Evolutionary conservation across 2,888 invertebrate genomes (phyloP), one percentile per base, ranked within the genome.

Genomic region (Nycteola revayana): DNA sequence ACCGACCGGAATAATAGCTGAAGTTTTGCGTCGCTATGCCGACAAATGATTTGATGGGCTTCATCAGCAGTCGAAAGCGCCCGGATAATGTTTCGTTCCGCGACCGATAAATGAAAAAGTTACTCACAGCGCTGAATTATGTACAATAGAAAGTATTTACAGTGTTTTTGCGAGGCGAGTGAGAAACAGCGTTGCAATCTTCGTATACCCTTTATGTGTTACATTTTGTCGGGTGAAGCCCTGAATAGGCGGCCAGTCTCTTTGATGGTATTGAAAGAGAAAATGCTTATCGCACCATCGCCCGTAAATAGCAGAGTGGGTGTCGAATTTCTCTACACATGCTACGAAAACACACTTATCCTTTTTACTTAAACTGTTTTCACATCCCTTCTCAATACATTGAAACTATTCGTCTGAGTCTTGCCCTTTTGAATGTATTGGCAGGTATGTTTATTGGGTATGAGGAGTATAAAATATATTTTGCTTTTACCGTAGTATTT

Each of bases 281-380:
- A 82, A 85, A 84, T 81, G 78, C 81, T 82, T 85, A 85, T 84
- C 84, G 84, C 76, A 70, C 82, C 77, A 81, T 83, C 82, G 79
- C 73, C 70, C 73, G 79, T 81, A 84, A 83, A 84, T 82, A 84
- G 78, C 73, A 64, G 75, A 80, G 75, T 75, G 79, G 74, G 81
- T 82, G 80, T 81, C 76, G 80, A 81, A 78, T 81, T 83, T 78
- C 78, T 79, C 78, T 74, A 75, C 77, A 82, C 76, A 76, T 75
- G 69, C 67, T 75, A 69, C 75, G 78, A 82, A 84, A 83, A 84
- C 78, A 83, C 80, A 82, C 77, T 80, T 81, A 82, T 81, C 83
- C 81, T 77, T 84, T 83, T 72, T 76, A 76, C 75, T 77, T 81
- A 76, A 80, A 80, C 81, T 78, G 78, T 80, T 82, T 78, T 80